Conservation (phyloP, 2,888 invertebrate species). For the Campoplex nolae region DNA sequence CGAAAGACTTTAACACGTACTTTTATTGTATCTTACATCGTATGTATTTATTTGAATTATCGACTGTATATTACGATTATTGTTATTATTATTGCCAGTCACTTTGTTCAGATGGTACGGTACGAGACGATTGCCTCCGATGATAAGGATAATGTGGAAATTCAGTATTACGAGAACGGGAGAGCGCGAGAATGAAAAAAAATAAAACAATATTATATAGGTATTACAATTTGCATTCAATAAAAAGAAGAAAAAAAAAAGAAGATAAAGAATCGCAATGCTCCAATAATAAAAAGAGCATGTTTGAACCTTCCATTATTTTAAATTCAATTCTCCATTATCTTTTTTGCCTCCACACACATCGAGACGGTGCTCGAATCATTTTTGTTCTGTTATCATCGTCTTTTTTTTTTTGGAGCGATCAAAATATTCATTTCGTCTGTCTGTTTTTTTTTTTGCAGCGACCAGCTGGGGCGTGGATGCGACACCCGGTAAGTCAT, state of each 20-base stretch:
- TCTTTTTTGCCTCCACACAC: not conserved
- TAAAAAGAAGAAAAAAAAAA: not conserved
- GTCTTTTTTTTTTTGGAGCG: not conserved
- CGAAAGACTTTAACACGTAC: slow-evolving; percentile 49
- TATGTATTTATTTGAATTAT: slow-evolving; percentile 17
- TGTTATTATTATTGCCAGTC: slow-evolving; percentile 49
- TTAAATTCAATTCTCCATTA: not conserved
- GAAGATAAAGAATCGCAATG: slow-evolving; percentile 11
- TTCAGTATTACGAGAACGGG: slow-evolving; percentile 8
- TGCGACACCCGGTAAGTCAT: slow-evolving; percentile 64
- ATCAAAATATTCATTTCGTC: slow-evolving; percentile 10
- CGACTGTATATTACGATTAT: slow-evolving; percentile 18
- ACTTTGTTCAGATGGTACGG: slow-evolving; percentile 18
- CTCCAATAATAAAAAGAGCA: slow-evolving; percentile 12
- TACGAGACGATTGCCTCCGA: slow-evolving; percentile 18
- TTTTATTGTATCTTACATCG: slow-evolving; percentile 34
- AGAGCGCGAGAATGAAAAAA: not conserved
- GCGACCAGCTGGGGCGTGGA: slow-evolving; percentile 64
- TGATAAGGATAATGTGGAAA: slow-evolving; percentile 41
- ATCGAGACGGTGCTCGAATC: not conserved
- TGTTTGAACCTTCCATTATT: slow-evolving; percentile 5
- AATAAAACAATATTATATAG: not conserved
- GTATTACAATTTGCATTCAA: slow-evolving; percentile 1
- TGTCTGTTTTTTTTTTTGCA: slow-evolving; percentile 52
- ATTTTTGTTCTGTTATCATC: not conserved